These are phyloP conservation scores for Aepyceros melampus DNA, from an alignment of 2,113 vertebrate genomes.

Conservation along the genomic window DNA sequence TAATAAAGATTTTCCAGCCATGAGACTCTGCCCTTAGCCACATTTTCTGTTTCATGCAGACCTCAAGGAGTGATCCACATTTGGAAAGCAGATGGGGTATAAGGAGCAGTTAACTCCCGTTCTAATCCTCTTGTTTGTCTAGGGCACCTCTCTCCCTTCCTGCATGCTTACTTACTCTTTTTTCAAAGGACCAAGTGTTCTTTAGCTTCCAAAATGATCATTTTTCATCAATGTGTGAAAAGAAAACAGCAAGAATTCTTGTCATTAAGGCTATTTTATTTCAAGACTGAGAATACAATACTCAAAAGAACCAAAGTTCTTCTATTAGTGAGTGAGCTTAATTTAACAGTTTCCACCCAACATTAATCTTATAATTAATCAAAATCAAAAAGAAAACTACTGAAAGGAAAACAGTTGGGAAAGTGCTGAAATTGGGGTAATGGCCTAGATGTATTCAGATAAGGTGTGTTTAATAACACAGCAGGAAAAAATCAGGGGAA, in stretches of 20 bases:
- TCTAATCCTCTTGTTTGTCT: not conserved
- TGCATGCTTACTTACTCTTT: not conserved
- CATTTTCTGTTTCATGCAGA: not conserved
- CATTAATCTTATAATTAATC: slow-evolving; percentile 34
- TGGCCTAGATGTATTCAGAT: not conserved
- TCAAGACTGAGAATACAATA: slow-evolving; percentile 14
- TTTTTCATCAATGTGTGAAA: slow-evolving; percentile 49
- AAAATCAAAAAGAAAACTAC: slow-evolving; percentile 12
- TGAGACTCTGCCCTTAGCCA: not conserved
- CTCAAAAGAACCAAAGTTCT: not conserved
- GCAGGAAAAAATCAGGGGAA: not conserved
- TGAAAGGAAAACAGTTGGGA: slow-evolving; percentile 28
- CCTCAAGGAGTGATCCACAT: not conserved
- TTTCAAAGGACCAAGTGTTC: slow-evolving; percentile 47
- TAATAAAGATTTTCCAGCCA: not conserved
- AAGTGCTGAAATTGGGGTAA: slow-evolving; percentile 21
- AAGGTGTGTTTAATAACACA: not conserved
- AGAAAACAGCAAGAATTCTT: slow-evolving; percentile 36
- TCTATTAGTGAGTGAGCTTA: slow-evolving; percentile 13
- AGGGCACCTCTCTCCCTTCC: not conserved
- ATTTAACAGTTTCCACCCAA: not conserved
- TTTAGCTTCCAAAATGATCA: slow-evolving; percentile 44
- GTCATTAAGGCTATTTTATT: not conserved
- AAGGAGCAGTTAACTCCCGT: not conserved
- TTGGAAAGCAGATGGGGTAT: slow-evolving; percentile 38